These are phyloP conservation scores for Homarus americanus DNA, from an alignment of 1,140 invertebrate genomes.

Conservation along the genomic window DNA sequence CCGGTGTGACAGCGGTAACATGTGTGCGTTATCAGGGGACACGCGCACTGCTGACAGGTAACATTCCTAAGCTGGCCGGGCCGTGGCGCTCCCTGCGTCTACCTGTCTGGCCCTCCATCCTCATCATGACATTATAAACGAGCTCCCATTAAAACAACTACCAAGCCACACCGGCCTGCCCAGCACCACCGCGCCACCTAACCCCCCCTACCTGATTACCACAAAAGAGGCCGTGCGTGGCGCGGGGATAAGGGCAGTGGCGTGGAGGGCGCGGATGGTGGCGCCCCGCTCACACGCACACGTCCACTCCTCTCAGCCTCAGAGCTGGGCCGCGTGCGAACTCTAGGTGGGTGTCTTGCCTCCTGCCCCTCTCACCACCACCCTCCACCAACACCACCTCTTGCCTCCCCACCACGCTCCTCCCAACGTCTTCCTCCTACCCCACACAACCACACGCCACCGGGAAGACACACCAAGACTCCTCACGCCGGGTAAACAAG, in stretches of 20 bases:
- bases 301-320: conserved; percentile 70
- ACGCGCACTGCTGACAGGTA: conserved; percentile 66
- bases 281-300: conserved; percentile 55
- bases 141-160: conserved; percentile 74
- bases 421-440: background rate
- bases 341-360: conserved; percentile 68
- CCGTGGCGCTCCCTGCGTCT: conserved; percentile 36
- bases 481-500: conserved; percentile 44
- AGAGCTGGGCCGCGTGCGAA: conserved; percentile 66
- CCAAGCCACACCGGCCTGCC: conserved; percentile 70
- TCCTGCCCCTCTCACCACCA: conserved; percentile 25
- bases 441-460: background rate
- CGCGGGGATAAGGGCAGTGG: conserved; percentile 57
- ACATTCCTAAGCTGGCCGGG: conserved; percentile 63
- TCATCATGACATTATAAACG: conserved; percentile 74
- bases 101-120: conserved; percentile 68
- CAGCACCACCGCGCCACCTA: conserved; percentile 54
- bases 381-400: background rate
- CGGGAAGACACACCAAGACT: background rate
- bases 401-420: background rate
- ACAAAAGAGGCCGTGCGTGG: conserved; percentile 36
- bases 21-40: conserved; percentile 64
- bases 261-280: conserved; percentile 40
- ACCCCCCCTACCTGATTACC: conserved; percentile 33
- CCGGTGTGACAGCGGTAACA: conserved; percentile 41